Evolutionary conservation across 2,888 invertebrate species (phyloP).

Genomic region (Platynereis dumerilii): DNA sequence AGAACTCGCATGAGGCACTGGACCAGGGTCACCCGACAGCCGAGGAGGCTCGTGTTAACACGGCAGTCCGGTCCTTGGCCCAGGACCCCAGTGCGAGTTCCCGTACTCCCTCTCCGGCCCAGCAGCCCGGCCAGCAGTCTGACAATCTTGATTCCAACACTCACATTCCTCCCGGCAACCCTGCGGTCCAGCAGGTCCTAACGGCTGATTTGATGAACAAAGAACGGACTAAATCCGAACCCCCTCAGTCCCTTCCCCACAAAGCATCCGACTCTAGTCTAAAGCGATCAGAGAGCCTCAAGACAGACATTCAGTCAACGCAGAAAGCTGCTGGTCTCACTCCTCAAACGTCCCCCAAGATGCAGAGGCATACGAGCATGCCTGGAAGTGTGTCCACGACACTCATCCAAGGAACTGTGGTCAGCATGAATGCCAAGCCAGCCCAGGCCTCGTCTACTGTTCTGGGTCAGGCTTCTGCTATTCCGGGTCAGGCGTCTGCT

Average conservation of each 20-base stretch:
- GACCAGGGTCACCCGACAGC: slow-evolving; percentile 11
- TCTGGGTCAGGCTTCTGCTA: no score
- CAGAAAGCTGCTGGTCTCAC: slow-evolving; percentile 4
- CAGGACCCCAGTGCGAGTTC: no score
- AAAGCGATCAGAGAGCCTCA: slow-evolving; percentile 19
- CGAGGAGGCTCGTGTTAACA: neutral
- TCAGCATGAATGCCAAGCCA: no score
- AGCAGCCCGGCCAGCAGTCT: slow-evolving; percentile 15
- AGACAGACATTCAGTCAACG: neutral
- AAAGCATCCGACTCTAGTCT: neutral
- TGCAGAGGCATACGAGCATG: neutral
- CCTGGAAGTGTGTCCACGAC: no score
- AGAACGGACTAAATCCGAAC: slow-evolving; percentile 12
- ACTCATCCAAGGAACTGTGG: no score
- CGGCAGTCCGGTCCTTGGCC: neutral
- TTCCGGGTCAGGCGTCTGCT: no score
- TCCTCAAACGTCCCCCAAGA: slow-evolving; percentile 20
- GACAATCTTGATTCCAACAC: slow-evolving; percentile 16
- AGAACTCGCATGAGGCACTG: slow-evolving; percentile 10
- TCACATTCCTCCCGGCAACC: slow-evolving; percentile 6
- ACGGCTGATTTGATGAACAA: neutral
- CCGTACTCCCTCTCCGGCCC: neutral
- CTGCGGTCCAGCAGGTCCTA: neutral
- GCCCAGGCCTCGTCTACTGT: no score
- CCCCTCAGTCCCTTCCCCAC: neutral